phyloP scores from a whole-genome alignment of 2,888 invertebrate genomes.

The Lasioglossum oenotherae region DNA sequence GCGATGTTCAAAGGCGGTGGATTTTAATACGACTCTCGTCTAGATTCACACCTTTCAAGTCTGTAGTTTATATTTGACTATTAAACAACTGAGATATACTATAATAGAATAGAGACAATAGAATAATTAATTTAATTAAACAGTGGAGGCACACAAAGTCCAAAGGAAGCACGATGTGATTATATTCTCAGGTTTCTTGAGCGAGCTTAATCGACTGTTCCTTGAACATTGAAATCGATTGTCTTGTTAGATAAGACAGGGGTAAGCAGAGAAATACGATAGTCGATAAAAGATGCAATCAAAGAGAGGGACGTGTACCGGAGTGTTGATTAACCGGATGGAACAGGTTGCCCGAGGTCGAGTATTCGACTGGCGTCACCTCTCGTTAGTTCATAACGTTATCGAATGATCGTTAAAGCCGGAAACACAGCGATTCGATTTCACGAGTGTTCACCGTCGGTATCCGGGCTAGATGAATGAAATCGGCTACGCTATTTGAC shows the following conservation, averaged over 20 bases:
- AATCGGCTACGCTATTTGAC: constrained; percentile 55
- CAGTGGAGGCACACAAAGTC: not conserved
- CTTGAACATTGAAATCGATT: not conserved
- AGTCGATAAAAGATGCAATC: not conserved
- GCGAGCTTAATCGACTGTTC: not conserved
- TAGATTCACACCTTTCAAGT: too few relatives aligned
- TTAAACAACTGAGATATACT: not conserved
- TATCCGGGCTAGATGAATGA: constrained; percentile 41
- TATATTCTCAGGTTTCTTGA: not conserved
- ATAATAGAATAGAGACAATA: not conserved
- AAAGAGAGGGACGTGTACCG: not conserved
- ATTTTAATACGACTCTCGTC: not conserved
- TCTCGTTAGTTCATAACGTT: not conserved
- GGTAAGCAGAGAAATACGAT: not conserved
- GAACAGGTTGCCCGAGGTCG: not conserved
- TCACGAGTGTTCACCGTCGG: not conserved
- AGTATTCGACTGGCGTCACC: not conserved
- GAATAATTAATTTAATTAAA: not conserved
- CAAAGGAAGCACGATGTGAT: not conserved
- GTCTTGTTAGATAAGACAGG: not conserved
- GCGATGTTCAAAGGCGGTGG: not conserved
- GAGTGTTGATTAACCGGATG: not conserved
- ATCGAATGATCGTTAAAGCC: not conserved
- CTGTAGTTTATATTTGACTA: not conserved
- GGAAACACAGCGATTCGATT: not conserved